phyloP scores from a whole-genome alignment of 2,888 invertebrate species.

The Athripsodes cinereus region DNA sequence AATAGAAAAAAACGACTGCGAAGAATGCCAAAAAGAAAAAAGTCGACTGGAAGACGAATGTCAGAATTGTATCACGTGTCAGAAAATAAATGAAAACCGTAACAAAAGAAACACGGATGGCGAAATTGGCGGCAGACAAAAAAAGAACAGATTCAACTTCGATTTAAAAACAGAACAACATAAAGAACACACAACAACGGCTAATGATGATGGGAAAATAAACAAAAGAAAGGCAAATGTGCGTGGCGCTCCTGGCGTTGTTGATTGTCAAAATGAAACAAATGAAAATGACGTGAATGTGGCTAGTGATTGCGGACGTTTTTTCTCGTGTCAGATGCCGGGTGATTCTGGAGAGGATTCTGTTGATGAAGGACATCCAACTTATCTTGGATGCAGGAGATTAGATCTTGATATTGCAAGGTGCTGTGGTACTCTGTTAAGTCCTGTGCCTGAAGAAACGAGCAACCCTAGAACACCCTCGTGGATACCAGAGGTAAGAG shows the following conservation, averaged over 20 bases:
- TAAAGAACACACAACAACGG: neutral
- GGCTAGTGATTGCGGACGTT: neutral
- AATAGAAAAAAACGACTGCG: neutral
- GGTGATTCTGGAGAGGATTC: neutral
- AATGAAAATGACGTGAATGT: neutral
- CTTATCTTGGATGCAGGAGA: neutral
- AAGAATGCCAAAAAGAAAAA: neutral
- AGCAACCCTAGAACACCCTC: slow-evolving; percentile 8
- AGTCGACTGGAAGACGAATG: too few relatives aligned
- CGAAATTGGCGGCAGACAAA: too few relatives aligned
- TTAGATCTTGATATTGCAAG: neutral
- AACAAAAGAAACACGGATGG: neutral
- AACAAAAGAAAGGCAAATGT: neutral
- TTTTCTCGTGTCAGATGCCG: neutral
- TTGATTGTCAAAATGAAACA: neutral
- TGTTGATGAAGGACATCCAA: neutral
- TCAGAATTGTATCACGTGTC: too few relatives aligned
- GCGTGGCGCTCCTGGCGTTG: neutral
- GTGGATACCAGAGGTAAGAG: slow-evolving; percentile 4
- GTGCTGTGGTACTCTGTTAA: slow-evolving; percentile 14
- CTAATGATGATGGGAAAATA: neutral
- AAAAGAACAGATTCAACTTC: neutral
- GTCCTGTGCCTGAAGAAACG: slow-evolving; percentile 22
- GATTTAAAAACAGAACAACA: neutral
- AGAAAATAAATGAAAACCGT: neutral